Percentiles rank a stretch among this genome's conserved stretches.
These are phyloP conservation scores for Brachionus manjavacas DNA, from an alignment of 1,140 invertebrate genomes.

Conservation along the genomic window DNA sequence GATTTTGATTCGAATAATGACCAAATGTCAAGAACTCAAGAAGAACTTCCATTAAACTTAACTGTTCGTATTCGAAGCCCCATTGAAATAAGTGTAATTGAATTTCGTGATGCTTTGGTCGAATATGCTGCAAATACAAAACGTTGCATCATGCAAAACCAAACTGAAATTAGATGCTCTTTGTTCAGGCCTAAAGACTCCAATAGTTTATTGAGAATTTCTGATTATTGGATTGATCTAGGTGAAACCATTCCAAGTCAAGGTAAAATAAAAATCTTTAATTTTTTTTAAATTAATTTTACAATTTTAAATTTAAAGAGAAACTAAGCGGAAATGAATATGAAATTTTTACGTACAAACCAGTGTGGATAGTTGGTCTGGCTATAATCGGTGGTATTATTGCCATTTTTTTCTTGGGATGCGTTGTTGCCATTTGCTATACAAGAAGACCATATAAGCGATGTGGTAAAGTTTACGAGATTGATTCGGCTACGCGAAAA, in stretches of 20 bases:
- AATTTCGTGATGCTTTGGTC: neutral
- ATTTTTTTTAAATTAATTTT: neutral
- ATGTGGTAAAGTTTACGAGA: conserved; percentile 39
- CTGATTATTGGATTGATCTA: conserved; percentile 36
- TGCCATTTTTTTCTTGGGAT: conserved; percentile 25
- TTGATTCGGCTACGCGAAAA: conserved; percentile 3
- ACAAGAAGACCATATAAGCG: conserved; percentile 31
- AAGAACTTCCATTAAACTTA: neutral
- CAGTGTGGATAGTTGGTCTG: conserved; percentile 27
- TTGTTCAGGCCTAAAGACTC: neutral
- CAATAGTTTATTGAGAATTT: conserved; percentile 6
- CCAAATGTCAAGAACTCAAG: neutral
- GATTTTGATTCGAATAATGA: neutral
- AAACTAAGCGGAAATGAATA: conserved; percentile 19
- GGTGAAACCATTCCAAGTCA: neutral
- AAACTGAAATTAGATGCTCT: conserved; percentile 14
- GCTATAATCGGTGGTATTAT: conserved; percentile 25
- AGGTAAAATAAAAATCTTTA: neutral
- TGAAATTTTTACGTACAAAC: conserved; percentile 30
- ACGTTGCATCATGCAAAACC: neutral
- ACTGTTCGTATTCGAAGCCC: neutral
- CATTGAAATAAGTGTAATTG: neutral
- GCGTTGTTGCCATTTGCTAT: conserved; percentile 36
- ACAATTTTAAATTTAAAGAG: neutral
- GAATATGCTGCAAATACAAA: conserved; percentile 13